phyloP scores from a whole-genome alignment of 2,888 invertebrate species.

The Drosophila prostipennis region DNA sequence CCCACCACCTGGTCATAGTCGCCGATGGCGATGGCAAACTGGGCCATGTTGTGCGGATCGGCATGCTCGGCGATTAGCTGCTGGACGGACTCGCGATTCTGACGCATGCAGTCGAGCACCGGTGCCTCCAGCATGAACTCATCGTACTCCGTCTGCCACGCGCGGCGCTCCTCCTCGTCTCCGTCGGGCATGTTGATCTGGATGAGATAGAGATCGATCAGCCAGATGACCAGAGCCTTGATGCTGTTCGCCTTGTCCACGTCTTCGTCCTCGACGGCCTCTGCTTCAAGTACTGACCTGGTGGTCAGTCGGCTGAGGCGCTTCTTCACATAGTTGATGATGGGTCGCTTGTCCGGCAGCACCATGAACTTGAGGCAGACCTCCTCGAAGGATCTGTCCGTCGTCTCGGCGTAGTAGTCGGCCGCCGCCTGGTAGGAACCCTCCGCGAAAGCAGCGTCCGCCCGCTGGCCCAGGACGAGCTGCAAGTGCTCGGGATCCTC shows the following conservation, averaged over 20 bases:
- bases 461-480: slow-evolving; percentile 93
- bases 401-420: slow-evolving; percentile 94
- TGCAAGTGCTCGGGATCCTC: slow-evolving; percentile 93
- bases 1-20: slow-evolving; percentile 96
- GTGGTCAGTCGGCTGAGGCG: slow-evolving; percentile 89
- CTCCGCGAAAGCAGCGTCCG: slow-evolving; percentile 92
- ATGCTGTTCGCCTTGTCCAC: slow-evolving; percentile 91
- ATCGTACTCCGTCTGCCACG: slow-evolving; percentile 90
- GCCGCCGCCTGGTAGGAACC: slow-evolving; percentile 94
- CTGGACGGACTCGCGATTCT: slow-evolving; percentile 93
- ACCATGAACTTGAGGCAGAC: slow-evolving; percentile 93
- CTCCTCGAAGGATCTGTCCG: slow-evolving; percentile 96
- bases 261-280: slow-evolving; percentile 85
- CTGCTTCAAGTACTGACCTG: neutral
- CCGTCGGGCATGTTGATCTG: slow-evolving; percentile 88
- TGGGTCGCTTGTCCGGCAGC: slow-evolving; percentile 91
- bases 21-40: slow-evolving; percentile 91
- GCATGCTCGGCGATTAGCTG: slow-evolving; percentile 97
- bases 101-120: slow-evolving; percentile 91
- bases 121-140: slow-evolving; percentile 89
- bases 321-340: slow-evolving; percentile 94
- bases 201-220: slow-evolving; percentile 95
- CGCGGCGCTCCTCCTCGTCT: slow-evolving; percentile 85
- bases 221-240: slow-evolving; percentile 97
- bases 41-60: slow-evolving; percentile 94